Percentiles rank a stretch among this genome's conserved stretches.
These are phyloP conservation scores for Muscicapa comitata DNA, from an alignment of 2,797 vertebrate species.

Conservation along the genomic window DNA sequence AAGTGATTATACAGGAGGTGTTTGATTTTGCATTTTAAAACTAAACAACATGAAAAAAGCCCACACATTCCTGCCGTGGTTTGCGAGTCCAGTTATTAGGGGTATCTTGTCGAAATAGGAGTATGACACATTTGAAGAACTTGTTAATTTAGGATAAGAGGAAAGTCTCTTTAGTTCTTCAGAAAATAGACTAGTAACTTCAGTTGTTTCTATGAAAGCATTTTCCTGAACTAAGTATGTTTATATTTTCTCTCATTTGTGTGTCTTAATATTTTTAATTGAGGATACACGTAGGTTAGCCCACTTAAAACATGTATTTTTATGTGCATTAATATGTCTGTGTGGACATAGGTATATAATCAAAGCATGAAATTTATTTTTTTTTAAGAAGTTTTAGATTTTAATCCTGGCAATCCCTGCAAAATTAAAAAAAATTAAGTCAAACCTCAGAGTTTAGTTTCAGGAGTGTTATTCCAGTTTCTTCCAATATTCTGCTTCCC, in stretches of 20 bases:
- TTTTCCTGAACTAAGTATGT: background rate
- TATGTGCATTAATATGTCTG: constrained; percentile 8
- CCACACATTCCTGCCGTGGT: background rate
- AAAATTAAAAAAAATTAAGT: background rate
- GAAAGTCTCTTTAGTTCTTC: background rate
- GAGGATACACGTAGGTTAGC: background rate
- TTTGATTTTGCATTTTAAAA: constrained; percentile 28
- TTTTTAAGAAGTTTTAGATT: background rate
- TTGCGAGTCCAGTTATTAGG: background rate
- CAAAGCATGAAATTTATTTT: background rate
- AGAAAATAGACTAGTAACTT: background rate
- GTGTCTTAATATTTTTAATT: constrained; percentile 4
- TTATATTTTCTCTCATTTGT: constrained; percentile 24
- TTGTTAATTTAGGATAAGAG: background rate
- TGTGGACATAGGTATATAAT: constrained; percentile 3
- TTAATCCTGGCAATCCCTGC: constrained; percentile 40
- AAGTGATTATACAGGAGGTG: constrained; percentile 23
- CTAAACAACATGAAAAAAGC: background rate
- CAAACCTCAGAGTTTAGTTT: background rate
- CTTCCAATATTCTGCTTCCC: background rate
- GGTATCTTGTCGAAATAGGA: background rate
- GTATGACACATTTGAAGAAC: background rate
- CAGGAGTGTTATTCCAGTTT: background rate
- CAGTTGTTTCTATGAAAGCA: background rate
- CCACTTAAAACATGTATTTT: background rate